Conservation (phyloP, 1,140 invertebrate species). For the Trichonephila clavipes region DNA sequence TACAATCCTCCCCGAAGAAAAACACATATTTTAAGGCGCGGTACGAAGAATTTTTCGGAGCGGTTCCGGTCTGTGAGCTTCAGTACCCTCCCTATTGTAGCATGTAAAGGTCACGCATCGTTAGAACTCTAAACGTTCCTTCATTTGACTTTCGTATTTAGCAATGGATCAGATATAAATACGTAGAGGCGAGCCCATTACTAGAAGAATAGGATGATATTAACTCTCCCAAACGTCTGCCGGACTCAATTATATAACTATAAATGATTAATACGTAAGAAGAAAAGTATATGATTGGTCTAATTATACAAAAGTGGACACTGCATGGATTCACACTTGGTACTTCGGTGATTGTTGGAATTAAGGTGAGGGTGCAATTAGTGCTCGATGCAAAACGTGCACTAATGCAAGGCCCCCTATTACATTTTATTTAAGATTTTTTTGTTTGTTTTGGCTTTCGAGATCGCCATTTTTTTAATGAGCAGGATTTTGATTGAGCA, state of each 20-base stretch:
- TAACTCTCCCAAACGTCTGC: neutral
- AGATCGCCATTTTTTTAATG: too few relatives aligned
- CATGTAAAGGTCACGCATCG: conserved; percentile 32
- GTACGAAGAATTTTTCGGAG: neutral
- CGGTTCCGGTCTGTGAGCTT: conserved; percentile 18
- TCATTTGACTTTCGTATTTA: conserved; percentile 19
- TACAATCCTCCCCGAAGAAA: conserved; percentile 11
- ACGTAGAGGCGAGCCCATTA: conserved; percentile 12
- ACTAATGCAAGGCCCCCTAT: neutral
- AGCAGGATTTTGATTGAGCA: too few relatives aligned
- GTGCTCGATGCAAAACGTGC: neutral
- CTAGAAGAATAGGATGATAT: neutral
- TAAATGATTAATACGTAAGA: neutral
- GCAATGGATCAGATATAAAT: conserved; percentile 54
- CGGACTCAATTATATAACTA: neutral
- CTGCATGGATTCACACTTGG: neutral
- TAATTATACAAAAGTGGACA: neutral
- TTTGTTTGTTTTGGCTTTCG: too few relatives aligned
- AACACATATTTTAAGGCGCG: conserved; percentile 47
- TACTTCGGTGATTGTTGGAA: neutral
- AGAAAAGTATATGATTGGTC: neutral
- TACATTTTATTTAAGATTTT: too few relatives aligned
- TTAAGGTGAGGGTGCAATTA: conserved; percentile 16
- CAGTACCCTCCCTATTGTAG: conserved; percentile 10
- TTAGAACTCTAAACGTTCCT: conserved; percentile 17